Evolutionary conservation across 2,888 invertebrate genomes (phyloP).

Genomic region (Morpho helenor): DNA sequence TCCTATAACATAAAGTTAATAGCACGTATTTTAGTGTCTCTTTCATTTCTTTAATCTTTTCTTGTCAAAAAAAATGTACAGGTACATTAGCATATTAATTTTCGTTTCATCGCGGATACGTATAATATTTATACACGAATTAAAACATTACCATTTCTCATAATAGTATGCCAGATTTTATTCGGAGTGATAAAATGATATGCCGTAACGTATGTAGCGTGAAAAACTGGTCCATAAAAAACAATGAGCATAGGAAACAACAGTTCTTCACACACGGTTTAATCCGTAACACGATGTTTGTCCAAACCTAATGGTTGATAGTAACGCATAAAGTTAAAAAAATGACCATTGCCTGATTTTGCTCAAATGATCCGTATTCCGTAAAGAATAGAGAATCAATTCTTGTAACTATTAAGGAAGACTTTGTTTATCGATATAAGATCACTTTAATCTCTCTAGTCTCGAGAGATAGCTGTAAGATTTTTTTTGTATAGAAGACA

Average conservation of each 20-base stretch:
- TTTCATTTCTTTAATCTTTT: too few relatives aligned
- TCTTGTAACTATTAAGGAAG: conserved; percentile 12
- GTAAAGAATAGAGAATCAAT: neutral
- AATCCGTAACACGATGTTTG: conserved; percentile 64
- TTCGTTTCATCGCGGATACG: too few relatives aligned
- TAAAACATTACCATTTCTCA: conserved; percentile 19
- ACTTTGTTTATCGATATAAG: conserved; percentile 37
- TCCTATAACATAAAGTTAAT: too few relatives aligned
- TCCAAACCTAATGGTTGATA: conserved; percentile 41
- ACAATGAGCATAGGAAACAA: conserved; percentile 27
- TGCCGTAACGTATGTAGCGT: conserved; percentile 20
- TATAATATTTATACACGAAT: conserved; percentile 2
- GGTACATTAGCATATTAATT: too few relatives aligned
- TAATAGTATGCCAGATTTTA: conserved; percentile 4
- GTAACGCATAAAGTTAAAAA: neutral
- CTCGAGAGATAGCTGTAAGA: neutral
- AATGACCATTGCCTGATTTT: neutral
- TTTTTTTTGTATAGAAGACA: neutral
- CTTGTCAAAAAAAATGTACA: too few relatives aligned
- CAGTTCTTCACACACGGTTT: conserved; percentile 55
- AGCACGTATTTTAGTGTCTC: too few relatives aligned
- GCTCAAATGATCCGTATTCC: neutral
- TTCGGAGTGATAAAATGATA: conserved; percentile 8
- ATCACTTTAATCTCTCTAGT: conserved; percentile 41
- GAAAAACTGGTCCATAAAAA: conserved; percentile 20